Percentiles rank a stretch among this genome's conserved stretches.
phyloP scores from a whole-genome alignment of 2,113 vertebrate genomes.

The Miniopterus natalensis region DNA sequence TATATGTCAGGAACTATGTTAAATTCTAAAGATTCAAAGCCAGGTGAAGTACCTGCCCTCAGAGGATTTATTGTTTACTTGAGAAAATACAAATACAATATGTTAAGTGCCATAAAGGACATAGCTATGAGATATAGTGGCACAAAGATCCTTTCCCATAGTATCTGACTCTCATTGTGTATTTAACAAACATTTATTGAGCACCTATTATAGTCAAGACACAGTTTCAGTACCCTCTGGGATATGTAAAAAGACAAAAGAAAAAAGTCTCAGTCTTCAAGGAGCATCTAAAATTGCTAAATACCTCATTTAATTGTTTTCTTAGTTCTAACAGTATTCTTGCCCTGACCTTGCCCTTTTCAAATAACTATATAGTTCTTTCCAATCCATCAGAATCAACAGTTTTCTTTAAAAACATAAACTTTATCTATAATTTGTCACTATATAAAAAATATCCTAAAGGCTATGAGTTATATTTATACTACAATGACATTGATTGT shows the following conservation, averaged over 20 bases:
- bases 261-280: not conserved
- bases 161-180: not conserved
- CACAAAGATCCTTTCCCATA: slow-evolving; percentile 51
- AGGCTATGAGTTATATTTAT: slow-evolving; percentile 16
- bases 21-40: slow-evolving; percentile 58
- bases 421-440: not conserved
- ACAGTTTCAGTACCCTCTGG: not conserved
- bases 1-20: not conserved
- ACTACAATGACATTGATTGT: not conserved
- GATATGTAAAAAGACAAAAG: slow-evolving; percentile 17
- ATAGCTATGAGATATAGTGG: not conserved
- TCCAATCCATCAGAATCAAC: slow-evolving; percentile 26
- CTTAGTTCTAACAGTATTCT: not conserved
- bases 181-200: slow-evolving; percentile 55
- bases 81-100: not conserved
- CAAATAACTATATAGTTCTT: slow-evolving; percentile 14
- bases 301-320: not conserved
- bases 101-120: not conserved
- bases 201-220: not conserved
- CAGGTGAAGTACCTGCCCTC: not conserved
- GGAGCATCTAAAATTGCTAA: not conserved
- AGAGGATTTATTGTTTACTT: slow-evolving; percentile 38
- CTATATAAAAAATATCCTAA: slow-evolving; percentile 23
- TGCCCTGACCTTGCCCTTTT: not conserved
- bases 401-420: slow-evolving; percentile 62